Conservation (phyloP, 2,888 invertebrate species). For the Synanthedon formicaeformis region DNA sequence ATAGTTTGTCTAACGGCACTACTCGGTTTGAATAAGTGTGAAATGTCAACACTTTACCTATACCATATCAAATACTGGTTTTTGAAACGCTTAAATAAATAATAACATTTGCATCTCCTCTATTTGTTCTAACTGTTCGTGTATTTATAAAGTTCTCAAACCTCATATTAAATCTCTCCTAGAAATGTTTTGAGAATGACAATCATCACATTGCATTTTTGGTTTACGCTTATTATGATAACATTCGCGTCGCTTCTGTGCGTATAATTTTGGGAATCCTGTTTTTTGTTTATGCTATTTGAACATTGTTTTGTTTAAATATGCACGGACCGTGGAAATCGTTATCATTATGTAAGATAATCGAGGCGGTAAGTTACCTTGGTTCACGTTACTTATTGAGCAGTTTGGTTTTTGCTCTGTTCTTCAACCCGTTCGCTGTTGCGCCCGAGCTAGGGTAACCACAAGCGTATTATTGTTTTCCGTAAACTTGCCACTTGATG, state of each 20-base stretch:
- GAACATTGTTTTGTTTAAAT: constrained; percentile 36
- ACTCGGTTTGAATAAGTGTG: constrained; percentile 25
- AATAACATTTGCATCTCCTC: constrained; percentile 30
- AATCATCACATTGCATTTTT: not conserved
- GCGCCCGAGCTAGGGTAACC: not conserved
- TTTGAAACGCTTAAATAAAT: not conserved
- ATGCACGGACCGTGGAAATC: constrained; percentile 52
- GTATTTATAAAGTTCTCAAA: too few species aligned
- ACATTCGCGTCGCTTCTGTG: constrained; percentile 29
- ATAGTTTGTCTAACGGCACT: constrained; percentile 41
- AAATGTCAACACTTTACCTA: constrained; percentile 38
- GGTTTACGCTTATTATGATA: not conserved
- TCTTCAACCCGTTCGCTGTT: constrained; percentile 1
- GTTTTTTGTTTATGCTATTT: constrained; percentile 13
- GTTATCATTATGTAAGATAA: constrained; percentile 37
- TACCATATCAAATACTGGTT: constrained; percentile 5
- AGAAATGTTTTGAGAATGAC: too few species aligned
- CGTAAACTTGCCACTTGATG: constrained; percentile 1
- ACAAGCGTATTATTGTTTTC: not conserved
- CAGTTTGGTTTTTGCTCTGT: constrained; percentile 21
- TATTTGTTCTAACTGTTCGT: too few species aligned
- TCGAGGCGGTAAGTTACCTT: constrained; percentile 42
- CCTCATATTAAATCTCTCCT: too few species aligned
- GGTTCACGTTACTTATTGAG: constrained; percentile 28
- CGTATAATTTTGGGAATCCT: constrained; percentile 30